Evolutionary conservation across 37 sponge, comb jelly and placozoan species (phyloP).

Genomic region (Oopsacas minuta): DNA sequence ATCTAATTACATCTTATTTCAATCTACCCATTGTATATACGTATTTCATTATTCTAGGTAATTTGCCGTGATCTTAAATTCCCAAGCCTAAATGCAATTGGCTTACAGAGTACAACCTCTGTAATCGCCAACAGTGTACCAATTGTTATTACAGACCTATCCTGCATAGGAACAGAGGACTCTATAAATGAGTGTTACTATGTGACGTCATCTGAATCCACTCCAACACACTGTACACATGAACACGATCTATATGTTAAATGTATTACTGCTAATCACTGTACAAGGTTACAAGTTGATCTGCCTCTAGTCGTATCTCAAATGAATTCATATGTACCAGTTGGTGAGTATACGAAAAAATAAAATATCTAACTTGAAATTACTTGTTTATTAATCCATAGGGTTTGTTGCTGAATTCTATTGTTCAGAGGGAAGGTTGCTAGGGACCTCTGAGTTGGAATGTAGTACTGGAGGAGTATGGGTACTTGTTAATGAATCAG

Average conservation of each 20-base stretch:
- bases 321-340: not conserved
- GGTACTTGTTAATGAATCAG: not conserved
- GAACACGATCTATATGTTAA: not conserved
- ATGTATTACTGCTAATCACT: not conserved
- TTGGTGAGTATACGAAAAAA: not conserved
- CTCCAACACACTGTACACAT: not conserved
- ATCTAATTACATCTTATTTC: not conserved
- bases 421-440: not conserved
- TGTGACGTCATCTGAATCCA: not conserved
- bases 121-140: too few relatives aligned
- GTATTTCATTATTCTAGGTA: not conserved
- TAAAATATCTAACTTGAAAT: not conserved
- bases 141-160: not conserved
- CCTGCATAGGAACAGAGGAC: not conserved
- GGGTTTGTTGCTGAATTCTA: not conserved
- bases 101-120: not conserved
- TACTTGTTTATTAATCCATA: not conserved
- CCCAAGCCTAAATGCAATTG: not conserved
- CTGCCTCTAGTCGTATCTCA: not conserved
- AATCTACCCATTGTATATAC: not conserved
- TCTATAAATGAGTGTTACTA: not conserved
- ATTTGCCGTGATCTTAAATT: not conserved
- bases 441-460: not conserved
- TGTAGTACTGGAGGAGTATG: not conserved
- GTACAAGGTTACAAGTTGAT: not conserved